These are phyloP conservation scores for Gibbula magus DNA, from an alignment of 2,888 invertebrate genomes.

Conservation along the genomic window DNA sequence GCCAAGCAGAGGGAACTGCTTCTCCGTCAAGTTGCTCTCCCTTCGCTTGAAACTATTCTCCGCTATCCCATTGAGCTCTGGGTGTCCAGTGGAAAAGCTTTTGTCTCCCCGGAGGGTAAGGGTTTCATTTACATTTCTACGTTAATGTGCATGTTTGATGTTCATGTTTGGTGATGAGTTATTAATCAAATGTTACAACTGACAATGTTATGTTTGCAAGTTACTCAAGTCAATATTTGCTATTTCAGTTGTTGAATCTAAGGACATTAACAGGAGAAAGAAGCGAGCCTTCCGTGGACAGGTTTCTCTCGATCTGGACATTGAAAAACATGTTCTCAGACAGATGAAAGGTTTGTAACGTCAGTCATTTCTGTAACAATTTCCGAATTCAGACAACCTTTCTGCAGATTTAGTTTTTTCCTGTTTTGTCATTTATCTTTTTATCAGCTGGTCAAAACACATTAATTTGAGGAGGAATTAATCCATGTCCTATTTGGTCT, in stretches of 20 bases:
- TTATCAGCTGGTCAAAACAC: too few species aligned
- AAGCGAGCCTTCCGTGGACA: conserved; percentile 69
- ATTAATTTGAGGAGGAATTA: too few species aligned
- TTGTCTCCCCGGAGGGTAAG: conserved; percentile 71
- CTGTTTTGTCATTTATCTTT: too few species aligned
- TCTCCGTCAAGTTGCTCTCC: conserved; percentile 62
- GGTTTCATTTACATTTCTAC: background rate
- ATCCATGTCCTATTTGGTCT: too few species aligned
- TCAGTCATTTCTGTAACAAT: background rate
- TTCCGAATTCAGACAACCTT: background rate
- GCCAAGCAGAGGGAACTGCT: conserved; percentile 54
- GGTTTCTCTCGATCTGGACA: conserved; percentile 72
- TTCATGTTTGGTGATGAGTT: too few species aligned
- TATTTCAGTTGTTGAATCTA: conserved; percentile 67
- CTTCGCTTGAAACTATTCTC: conserved; percentile 70
- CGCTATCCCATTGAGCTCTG: conserved; percentile 74
- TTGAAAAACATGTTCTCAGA: conserved; percentile 73
- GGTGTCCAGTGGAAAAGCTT: conserved; percentile 73
- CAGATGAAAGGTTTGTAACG: conserved; percentile 69
- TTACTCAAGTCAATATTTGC: too few species aligned
- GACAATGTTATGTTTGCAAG: too few species aligned
- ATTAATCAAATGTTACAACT: too few species aligned
- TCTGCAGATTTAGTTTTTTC: background rate
- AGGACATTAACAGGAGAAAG: conserved; percentile 65
- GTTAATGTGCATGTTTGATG: too few species aligned